A percentile compares a stretch with the other conserved stretches of the same genome.
Evolutionary conservation across 2,113 vertebrate genomes (phyloP).

Genomic region (Prionailurus bengalensis): DNA sequence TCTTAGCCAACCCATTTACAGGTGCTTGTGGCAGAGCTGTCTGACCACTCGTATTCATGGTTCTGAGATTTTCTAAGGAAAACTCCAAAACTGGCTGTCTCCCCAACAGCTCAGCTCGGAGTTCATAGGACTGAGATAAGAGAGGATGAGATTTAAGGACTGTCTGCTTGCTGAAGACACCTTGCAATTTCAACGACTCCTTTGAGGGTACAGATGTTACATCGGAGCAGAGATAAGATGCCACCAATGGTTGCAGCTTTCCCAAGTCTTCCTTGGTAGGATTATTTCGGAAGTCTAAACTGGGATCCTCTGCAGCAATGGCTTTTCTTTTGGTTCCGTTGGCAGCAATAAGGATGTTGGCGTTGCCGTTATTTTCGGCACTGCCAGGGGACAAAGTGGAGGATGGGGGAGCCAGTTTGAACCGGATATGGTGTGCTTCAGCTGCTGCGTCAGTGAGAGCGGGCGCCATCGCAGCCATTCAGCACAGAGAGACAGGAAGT

Average conservation of each 20-base stretch:
- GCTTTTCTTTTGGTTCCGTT: slow-evolving; percentile 95
- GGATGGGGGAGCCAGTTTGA: slow-evolving; percentile 99
- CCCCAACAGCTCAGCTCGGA: slow-evolving; percentile 90
- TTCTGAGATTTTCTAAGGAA: slow-evolving; percentile 95
- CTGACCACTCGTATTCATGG: slow-evolving; percentile 93
- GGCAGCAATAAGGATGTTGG: slow-evolving; percentile 95
- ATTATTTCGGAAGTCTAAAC: slow-evolving; percentile 92
- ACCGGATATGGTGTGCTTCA: slow-evolving; percentile 99
- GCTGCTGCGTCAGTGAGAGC: slow-evolving; percentile 99
- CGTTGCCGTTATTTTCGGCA: slow-evolving; percentile 97
- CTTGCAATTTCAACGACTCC: slow-evolving; percentile 97
- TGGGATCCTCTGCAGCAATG: slow-evolving; percentile 91
- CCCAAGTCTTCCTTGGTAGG: slow-evolving; percentile 93
- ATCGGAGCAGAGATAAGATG: slow-evolving; percentile 97
- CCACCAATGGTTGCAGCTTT: slow-evolving; percentile 96
- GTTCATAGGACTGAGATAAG: slow-evolving; percentile 94
- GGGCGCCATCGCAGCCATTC: slow-evolving; percentile 99
- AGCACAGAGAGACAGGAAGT: slow-evolving; percentile 97
- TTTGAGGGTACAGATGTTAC: slow-evolving; percentile 96
- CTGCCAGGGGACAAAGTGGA: slow-evolving; percentile 97
- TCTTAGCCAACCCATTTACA: slow-evolving; percentile 97
- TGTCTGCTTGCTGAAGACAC: slow-evolving; percentile 97
- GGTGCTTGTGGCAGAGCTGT: slow-evolving; percentile 90
- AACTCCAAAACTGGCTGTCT: slow-evolving; percentile 96
- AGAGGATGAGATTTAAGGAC: slow-evolving; percentile 95